phyloP scores from a whole-genome alignment of 2,888 invertebrate genomes.

The Cerceris ruficornis region DNA sequence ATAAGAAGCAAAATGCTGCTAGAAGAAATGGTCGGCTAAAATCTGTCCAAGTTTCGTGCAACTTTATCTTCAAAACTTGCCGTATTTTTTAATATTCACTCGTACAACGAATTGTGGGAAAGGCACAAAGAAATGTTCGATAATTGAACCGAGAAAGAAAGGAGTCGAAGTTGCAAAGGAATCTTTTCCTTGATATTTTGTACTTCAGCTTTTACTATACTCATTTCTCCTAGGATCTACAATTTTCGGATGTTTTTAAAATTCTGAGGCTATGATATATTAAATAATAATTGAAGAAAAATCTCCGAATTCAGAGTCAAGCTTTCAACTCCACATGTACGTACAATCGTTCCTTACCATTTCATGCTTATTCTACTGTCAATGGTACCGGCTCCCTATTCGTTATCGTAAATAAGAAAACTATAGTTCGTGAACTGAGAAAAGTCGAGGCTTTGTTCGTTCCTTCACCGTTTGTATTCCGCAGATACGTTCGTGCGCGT shows the following conservation, averaged over 20 bases:
- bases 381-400: slow-evolving; percentile 13
- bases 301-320: background rate
- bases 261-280: background rate
- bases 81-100: background rate
- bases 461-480: background rate
- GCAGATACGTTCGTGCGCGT: slow-evolving; percentile 27
- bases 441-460: slow-evolving; percentile 39
- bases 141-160: too few relatives aligned
- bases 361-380: slow-evolving; percentile 20
- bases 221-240: background rate
- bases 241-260: background rate
- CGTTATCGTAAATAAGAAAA: slow-evolving; percentile 51
- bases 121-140: background rate
- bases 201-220: background rate
- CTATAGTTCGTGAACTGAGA: slow-evolving; percentile 35
- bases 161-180: too few relatives aligned
- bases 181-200: too few relatives aligned
- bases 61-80: background rate
- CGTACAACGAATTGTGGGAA: background rate
- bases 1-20: background rate
- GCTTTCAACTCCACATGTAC: background rate
- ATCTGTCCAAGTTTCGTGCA: background rate
- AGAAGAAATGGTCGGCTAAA: background rate
- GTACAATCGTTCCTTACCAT: background rate
- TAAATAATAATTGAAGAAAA: too few relatives aligned